A percentile compares a stretch with the other conserved stretches of the same genome.
Evolutionary conservation across 2,113 vertebrate genomes (phyloP).

Genomic region (Neopipo cinnamomea): DNA sequence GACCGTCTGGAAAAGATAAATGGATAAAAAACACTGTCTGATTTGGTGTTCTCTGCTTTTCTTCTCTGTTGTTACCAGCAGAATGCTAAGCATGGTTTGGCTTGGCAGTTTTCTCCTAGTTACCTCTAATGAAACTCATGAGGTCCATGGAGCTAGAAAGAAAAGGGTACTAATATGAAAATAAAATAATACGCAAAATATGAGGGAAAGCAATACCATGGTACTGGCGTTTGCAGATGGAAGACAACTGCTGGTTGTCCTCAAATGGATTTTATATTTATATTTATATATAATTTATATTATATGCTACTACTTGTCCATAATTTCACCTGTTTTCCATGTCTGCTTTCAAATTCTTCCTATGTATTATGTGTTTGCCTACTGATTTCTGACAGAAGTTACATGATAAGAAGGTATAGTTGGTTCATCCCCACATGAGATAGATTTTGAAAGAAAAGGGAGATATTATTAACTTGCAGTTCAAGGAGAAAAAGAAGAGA

Average conservation of each 20-base stretch:
- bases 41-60: neutral
- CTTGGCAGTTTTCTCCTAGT: neutral
- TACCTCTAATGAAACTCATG: neutral
- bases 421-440: neutral
- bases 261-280: neutral
- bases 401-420: neutral
- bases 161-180: neutral
- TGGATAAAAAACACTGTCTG: neutral
- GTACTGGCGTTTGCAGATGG: neutral
- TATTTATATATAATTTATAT: neutral
- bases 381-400: neutral
- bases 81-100: neutral
- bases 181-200: neutral
- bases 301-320: neutral
- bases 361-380: neutral
- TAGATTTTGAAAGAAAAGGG: neutral
- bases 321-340: neutral
- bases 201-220: fast-evolving
- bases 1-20: neutral
- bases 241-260: neutral
- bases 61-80: neutral
- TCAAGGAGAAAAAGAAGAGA: neutral
- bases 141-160: neutral
- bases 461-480: neutral
- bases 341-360: neutral